Percentiles rank a stretch among this genome's conserved stretches.
Evolutionary conservation across 2,888 invertebrate genomes (phyloP).

Genomic region (Plebejus argus): DNA sequence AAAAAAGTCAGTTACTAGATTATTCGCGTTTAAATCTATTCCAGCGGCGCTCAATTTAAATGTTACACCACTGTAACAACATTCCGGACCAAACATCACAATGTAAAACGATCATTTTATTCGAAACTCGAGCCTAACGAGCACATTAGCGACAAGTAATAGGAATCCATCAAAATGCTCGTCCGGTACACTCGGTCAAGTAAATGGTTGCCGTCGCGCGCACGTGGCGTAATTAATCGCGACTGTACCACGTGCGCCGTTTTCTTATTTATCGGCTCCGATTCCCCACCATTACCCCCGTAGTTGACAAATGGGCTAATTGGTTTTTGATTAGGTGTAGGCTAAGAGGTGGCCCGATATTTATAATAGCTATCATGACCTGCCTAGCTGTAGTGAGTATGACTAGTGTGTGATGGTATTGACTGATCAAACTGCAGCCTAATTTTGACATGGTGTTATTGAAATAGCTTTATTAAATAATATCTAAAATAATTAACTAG

Average conservation of each 20-base stretch:
- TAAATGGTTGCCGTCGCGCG: slow-evolving; percentile 48
- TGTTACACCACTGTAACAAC: neutral
- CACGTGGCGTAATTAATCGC: slow-evolving; percentile 60
- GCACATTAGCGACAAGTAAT: slow-evolving; percentile 39
- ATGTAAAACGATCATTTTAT: slow-evolving; percentile 21
- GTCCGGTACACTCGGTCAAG: slow-evolving; percentile 45
- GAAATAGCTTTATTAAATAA: no score
- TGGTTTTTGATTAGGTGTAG: slow-evolving; percentile 23
- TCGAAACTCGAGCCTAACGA: slow-evolving; percentile 27
- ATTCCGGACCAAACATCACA: neutral
- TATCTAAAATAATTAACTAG: no score
- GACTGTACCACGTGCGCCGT: slow-evolving; percentile 59
- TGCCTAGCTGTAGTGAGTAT: no score
- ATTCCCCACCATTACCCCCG: slow-evolving; percentile 60
- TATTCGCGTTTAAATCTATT: no score
- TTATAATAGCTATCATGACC: no score
- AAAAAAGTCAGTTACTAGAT: no score
- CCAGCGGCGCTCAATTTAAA: neutral
- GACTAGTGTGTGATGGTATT: no score
- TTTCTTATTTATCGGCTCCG: slow-evolving; percentile 70
- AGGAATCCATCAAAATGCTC: slow-evolving; percentile 48
- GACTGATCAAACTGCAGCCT: no score
- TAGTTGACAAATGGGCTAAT: slow-evolving; percentile 42
- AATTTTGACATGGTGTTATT: no score
- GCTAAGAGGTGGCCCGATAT: neutral